Base-by-base conservation (phyloP, 2,797 vertebrate species). In the Schizopygopsis malacanthus region DNA sequence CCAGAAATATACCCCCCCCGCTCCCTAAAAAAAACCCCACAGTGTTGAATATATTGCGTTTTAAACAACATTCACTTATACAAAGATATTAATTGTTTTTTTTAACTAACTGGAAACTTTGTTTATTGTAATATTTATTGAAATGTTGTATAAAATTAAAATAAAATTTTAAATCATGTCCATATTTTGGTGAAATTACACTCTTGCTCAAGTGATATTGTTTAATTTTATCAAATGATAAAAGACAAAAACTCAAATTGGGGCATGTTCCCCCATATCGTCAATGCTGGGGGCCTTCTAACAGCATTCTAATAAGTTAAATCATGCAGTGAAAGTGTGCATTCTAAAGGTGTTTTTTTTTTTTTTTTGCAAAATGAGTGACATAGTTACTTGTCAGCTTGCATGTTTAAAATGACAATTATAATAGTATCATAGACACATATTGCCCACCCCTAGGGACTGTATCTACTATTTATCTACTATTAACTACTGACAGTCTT, bases 401-500 rank as follows among this genome's bases (percentile, higher is more conserved):
- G 4, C 45, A 52, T 6, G 2, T 39, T 56, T n/a, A 37, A 52
- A 77, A 56, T 0, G 5, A 41, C 52, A 56, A 22, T 52, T 37
- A 33, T 13, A 16, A 18, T 67, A 67, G 63, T 6, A 18, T 67
- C 63, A 7, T 28, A 39, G 16, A 22, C 12, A 39, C 28, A 56
- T 33, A 20, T 33, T 11, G 7, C 50, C 4, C 28, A 39, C 22
- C 11, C 28, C 33, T 15, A 39, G 50, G 33, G 20, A 77, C 12
- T 41, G 13, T 10, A 43, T 61, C 13, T 41, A 25, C 22, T 78
- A 59, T 41, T 78, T 61, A 78, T 78, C 37, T 61, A 79, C 56
- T 45, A 18, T 63, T 79, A 45, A 79, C 77, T 45, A 18, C 41
- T 28, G 39, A 79, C 77, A 25, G 76, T 54, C 20, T 50, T 25